Conservation (phyloP, 2,113 vertebrate species). For the Rhinoderma darwinii region DNA sequence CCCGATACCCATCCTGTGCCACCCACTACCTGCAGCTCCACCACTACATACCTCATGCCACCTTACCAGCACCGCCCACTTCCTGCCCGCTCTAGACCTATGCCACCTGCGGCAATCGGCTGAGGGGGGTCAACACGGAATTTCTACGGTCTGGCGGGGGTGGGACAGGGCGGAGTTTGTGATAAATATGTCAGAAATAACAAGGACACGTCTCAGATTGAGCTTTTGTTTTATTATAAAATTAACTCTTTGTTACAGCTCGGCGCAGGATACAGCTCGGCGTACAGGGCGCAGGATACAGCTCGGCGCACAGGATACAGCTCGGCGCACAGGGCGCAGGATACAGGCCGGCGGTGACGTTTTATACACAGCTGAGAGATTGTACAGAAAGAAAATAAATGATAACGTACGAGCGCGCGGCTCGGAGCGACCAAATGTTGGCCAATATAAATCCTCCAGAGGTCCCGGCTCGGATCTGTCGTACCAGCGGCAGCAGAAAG, state of each 20-base stretch:
- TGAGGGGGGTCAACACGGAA: too few relatives aligned
- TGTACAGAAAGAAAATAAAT: slow-evolving; percentile 75
- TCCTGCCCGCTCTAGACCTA: too few relatives aligned
- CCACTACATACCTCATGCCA: too few relatives aligned
- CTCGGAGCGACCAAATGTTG: slow-evolving; percentile 87
- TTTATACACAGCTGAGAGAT: slow-evolving; percentile 86
- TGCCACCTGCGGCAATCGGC: too few relatives aligned
- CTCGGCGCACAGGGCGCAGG: slow-evolving; percentile 82
- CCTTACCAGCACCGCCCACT: too few relatives aligned
- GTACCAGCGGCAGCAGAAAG: slow-evolving; percentile 71
- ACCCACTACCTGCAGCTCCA: too few relatives aligned
- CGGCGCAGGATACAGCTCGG: too few relatives aligned
- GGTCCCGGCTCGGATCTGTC: slow-evolving; percentile 87
- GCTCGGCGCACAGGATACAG: slow-evolving; percentile 79
- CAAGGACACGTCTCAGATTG: not conserved
- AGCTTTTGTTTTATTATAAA: slow-evolving; percentile 88
- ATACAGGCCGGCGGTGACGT: slow-evolving; percentile 63
- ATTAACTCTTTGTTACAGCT: slow-evolving; percentile 95
- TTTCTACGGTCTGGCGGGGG: too few relatives aligned
- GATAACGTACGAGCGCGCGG: slow-evolving; percentile 71
- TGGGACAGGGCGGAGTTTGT: not conserved
- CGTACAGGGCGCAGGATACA: slow-evolving; percentile 76
- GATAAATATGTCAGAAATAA: not conserved
- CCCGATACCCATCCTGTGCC: too few relatives aligned
- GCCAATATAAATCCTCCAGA: slow-evolving; percentile 80